A percentile compares a stretch with the other conserved stretches of the same genome.
phyloP scores from a whole-genome alignment of 2,113 vertebrate species.

The Lethenteron camtschaticum region DNA sequence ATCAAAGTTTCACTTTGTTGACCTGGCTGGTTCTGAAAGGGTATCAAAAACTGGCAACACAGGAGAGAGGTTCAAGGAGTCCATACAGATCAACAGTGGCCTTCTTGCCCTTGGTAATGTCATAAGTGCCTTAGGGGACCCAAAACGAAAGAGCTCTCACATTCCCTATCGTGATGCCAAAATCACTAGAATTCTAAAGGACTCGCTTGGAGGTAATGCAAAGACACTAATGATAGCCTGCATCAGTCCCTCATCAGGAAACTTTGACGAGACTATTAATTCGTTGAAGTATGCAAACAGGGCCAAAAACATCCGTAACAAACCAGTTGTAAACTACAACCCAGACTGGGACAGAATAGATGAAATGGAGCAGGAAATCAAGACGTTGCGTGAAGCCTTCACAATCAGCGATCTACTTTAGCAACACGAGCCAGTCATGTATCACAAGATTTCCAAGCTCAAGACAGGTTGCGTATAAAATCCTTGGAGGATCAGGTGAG shows the following conservation, averaged over 20 bases:
- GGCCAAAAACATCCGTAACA: slow-evolving; percentile 62
- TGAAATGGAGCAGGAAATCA: slow-evolving; percentile 53
- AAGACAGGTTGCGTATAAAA: slow-evolving; percentile 21
- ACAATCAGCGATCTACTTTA: slow-evolving; percentile 24
- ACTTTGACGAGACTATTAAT: slow-evolving; percentile 56
- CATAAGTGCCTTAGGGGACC: slow-evolving; percentile 56
- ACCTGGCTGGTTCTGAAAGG: slow-evolving; percentile 61
- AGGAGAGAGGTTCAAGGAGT: slow-evolving; percentile 50
- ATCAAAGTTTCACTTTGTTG: slow-evolving; percentile 69
- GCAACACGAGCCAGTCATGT: slow-evolving; percentile 16
- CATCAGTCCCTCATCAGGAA: slow-evolving; percentile 49
- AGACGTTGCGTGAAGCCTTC: slow-evolving; percentile 47
- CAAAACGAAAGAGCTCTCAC: slow-evolving; percentile 29
- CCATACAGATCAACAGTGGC: slow-evolving; percentile 51
- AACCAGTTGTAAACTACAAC: slow-evolving; percentile 50
- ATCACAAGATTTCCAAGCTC: slow-evolving; percentile 14
- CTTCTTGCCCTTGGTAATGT: slow-evolving; percentile 59
- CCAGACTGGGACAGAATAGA: slow-evolving; percentile 32
- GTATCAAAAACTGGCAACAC: slow-evolving; percentile 51
- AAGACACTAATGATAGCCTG: slow-evolving; percentile 65
- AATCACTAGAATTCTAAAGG: slow-evolving; percentile 56
- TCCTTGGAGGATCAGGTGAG: slow-evolving; percentile 25
- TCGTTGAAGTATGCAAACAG: slow-evolving; percentile 44
- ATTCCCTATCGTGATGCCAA: slow-evolving; percentile 65
- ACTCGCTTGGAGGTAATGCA: slow-evolving; percentile 60